Base-by-base conservation (phyloP, 2,797 vertebrate species). In the Prionace glauca region DNA sequence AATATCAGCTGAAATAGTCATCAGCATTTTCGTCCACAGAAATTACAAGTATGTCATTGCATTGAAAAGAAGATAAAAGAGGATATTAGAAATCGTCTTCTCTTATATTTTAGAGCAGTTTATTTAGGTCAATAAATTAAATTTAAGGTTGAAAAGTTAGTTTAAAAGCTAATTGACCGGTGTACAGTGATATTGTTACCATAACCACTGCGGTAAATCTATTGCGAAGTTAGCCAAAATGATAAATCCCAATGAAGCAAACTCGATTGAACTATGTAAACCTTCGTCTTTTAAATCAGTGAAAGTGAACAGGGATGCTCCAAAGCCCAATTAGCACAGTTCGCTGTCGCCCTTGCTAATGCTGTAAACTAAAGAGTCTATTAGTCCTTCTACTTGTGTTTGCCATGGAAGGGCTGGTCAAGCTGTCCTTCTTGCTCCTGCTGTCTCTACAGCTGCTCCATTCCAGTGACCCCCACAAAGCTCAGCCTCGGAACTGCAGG, bases 361-460 rank as follows among this genome's bases (percentile, higher is more conserved):
- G 90, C 20, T 67, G 62, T 41, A 69, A 92, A 65, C 90, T 97
- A 96, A 96, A 96, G 96, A 96, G 96, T 97, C 96, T 96, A 97
- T 96, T 97, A 97, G 97, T 96, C 96, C 96, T 96, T 96, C 97
- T 97, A 97, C 97, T 97, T 97, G 97, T 97, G 97, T 96, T 1
- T 0, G 97, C 96, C 96, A 97, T 97, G 95, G 96, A 95, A 45
- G 0, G 16, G 96, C 96, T 97, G 97, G 96, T 95, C 71, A 95
- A 96, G 97, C 97, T 96, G 96, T 96, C 97, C 97, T 96, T 97
- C 97, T 97, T 96, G 96, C 97, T 97, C 98, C 97, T 97, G 98
- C 97, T 98, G 98, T 97, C 97, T 97, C 96, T 97, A 97, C 98
- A 98, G 98, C 98, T 98, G 98, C 97, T 98, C 97, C 0, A 24